Evolutionary conservation across 1,140 invertebrate species (phyloP).

Genomic region (Drosophila sproati): DNA sequence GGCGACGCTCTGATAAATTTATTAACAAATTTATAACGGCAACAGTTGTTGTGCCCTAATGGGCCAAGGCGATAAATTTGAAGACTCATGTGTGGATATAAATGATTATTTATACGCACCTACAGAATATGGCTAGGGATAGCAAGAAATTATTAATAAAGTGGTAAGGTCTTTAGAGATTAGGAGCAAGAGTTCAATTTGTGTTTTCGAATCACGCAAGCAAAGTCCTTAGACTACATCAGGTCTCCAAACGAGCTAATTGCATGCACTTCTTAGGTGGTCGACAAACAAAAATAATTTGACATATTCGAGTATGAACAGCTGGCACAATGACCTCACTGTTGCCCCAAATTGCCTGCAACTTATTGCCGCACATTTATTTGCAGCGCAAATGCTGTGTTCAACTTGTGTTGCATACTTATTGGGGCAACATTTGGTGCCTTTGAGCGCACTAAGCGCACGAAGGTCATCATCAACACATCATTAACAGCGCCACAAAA

Average conservation of each 20-base stretch:
- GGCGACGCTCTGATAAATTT: constrained; percentile 41
- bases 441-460: constrained; percentile 28
- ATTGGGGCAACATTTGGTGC: constrained; percentile 20
- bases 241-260: constrained; percentile 30
- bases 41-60: constrained; percentile 42
- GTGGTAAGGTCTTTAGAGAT: neutral
- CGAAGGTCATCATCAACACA: constrained; percentile 53
- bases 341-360: constrained; percentile 20
- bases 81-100: constrained; percentile 18
- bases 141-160: too few relatives aligned
- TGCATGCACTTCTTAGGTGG: constrained; percentile 34
- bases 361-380: constrained; percentile 57
- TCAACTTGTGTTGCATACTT: constrained; percentile 50
- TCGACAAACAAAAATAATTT: constrained; percentile 6
- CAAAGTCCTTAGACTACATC: neutral
- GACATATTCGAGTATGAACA: constrained; percentile 3
- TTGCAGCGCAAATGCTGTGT: constrained; percentile 60
- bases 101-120: neutral
- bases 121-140: neutral
- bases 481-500: constrained; percentile 60
- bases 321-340: constrained; percentile 7
- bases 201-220: neutral
- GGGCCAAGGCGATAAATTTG: constrained; percentile 30
- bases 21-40: constrained; percentile 43
- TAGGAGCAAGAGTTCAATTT: neutral